phyloP scores from a whole-genome alignment of 2,888 invertebrate genomes.

The Chouioia cunea region DNA sequence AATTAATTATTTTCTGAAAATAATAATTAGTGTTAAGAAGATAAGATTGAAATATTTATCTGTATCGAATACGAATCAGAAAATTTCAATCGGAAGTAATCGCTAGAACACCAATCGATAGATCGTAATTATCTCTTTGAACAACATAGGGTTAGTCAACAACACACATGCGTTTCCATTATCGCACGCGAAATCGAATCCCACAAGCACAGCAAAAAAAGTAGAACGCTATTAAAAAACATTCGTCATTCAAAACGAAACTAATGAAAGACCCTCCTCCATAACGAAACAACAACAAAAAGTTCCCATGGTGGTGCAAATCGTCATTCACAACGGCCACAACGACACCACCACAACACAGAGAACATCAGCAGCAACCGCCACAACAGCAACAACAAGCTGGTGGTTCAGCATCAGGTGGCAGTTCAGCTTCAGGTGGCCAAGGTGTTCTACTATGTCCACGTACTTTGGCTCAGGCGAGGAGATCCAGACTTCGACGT shows the following conservation, averaged over 20 bases:
- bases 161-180: no score
- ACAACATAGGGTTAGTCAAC: no score
- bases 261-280: constrained; percentile 12
- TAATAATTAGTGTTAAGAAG: no score
- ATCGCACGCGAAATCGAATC: not conserved
- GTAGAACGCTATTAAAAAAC: not conserved
- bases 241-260: not conserved
- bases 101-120: no score
- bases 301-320: constrained; percentile 68
- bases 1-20: no score
- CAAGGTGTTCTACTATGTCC: constrained; percentile 92
- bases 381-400: constrained; percentile 38
- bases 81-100: no score
- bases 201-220: constrained; percentile 9
- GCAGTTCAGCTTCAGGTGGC: constrained; percentile 60
- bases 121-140: no score
- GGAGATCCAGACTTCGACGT: constrained; percentile 86
- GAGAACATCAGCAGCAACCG: constrained; percentile 56
- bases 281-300: not conserved
- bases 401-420: constrained; percentile 54
- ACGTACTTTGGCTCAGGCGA: constrained; percentile 89
- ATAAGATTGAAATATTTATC: no score
- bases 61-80: no score
- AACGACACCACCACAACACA: constrained; percentile 42
- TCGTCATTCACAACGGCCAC: constrained; percentile 57